Base-by-base conservation (phyloP, 2,797 vertebrate genomes). In the Macrochelys suwanniensis region DNA sequence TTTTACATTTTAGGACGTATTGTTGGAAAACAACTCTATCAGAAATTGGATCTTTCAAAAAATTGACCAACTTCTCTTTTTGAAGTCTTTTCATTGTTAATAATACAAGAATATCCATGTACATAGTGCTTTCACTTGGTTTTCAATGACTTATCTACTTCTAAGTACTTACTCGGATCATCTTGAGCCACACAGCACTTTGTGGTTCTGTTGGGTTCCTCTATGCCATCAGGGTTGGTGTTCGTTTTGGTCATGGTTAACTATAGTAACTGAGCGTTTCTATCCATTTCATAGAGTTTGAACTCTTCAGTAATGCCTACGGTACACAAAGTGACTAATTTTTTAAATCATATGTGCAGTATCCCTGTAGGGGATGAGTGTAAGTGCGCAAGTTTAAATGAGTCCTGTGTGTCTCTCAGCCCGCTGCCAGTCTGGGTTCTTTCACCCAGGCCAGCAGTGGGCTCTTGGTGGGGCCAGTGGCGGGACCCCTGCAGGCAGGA, bases 361-460 rank as follows among this genome's bases (percentile, higher is more conserved):
- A 49, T 49, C 15, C 12, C 13, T 31, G 12, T 49, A 77, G 31
- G 74, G 74, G 45, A 23, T 90, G n/a, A 87, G 82, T 17, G 15
- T 49, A 71, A 33, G 57, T 85, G 17, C 51, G 33, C 93, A 76
- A 80, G 53, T 56, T 78, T 96, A 89, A 95, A 91, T 57, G 31
- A 89, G 82, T 37, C 77, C 59, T 37, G 25, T 88, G 31, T 77
- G 59, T 68, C 23, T 96, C n/a, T n/a, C n/a, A n/a, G n/a, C n/a
- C n/a, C n/a, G n/a, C n/a, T n/a, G n/a, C n/a, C n/a, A n/a, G n/a
- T n/a, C n/a, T n/a, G n/a, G n/a, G n/a, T n/a, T n/a, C n/a, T n/a
- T n/a, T n/a, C n/a, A n/a, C n/a, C n/a, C n/a, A n/a, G n/a, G n/a
- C n/a, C n/a, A n/a, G n/a, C n/a, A n/a, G n/a, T n/a, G n/a, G n/a